Percentiles rank a stretch among this genome's conserved stretches.
Conservation (phyloP, 2,888 invertebrate species). For the Drosophila pseudotakahashii region DNA sequence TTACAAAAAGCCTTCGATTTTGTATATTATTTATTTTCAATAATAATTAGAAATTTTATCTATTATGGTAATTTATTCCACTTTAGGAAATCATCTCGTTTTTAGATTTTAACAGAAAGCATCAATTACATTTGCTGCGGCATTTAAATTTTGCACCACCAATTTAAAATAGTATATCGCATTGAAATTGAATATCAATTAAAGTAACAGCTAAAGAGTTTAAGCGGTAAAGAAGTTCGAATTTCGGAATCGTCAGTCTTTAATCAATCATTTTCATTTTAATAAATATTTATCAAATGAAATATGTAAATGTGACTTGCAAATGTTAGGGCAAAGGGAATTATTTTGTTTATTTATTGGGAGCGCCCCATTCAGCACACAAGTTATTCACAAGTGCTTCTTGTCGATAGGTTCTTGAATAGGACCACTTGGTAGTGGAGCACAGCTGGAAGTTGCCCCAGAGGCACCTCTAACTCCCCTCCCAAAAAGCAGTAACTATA, state of each 20-base stretch:
- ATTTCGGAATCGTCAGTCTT: no score
- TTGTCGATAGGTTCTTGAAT: constrained; percentile 4
- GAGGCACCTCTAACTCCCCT: not conserved
- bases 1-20: no score
- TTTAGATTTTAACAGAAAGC: not conserved
- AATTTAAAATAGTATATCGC: not conserved
- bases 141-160: not conserved
- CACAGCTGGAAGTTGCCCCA: constrained; percentile 13
- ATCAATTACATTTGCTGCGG: not conserved
- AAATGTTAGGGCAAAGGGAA: not conserved
- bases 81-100: not conserved
- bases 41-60: no score
- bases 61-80: not conserved
- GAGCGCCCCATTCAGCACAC: not conserved
- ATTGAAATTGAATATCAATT: not conserved
- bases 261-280: no score
- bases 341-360: not conserved
- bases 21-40: no score
- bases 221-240: no score
- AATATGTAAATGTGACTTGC: not conserved
- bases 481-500: constrained; percentile 54
- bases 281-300: not conserved
- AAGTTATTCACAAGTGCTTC: constrained; percentile 20
- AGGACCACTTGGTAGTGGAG: constrained; percentile 2
- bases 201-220: not conserved